Evolutionary conservation across 2,888 invertebrate species (phyloP).

Genomic region (Parelbella ahira): DNA sequence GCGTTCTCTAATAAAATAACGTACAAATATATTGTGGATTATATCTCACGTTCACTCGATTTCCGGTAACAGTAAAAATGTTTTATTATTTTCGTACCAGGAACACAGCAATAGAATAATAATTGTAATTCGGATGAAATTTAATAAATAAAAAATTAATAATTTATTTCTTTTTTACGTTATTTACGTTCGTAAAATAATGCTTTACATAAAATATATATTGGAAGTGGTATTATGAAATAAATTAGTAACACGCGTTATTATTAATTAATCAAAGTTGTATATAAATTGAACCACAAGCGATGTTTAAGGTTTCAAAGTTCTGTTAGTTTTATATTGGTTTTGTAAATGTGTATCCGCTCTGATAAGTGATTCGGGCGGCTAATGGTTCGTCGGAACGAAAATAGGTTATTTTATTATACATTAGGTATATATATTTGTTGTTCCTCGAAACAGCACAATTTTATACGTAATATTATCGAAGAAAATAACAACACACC

Average conservation of each 20-base stretch:
- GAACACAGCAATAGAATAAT: no score
- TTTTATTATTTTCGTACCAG: no score
- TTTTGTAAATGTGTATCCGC: conserved; percentile 45
- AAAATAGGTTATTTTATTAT: conserved; percentile 8
- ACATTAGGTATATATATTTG: conserved; percentile 1
- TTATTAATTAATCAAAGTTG: conserved; percentile 16
- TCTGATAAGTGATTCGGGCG: conserved; percentile 44
- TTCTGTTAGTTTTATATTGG: conserved; percentile 60
- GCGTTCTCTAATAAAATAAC: conserved; percentile 37
- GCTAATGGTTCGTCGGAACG: conserved; percentile 48
- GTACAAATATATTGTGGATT: conserved; percentile 1
- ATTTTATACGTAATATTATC: no score
- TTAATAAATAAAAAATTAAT: no score
- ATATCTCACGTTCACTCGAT: background rate
- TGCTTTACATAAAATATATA: no score
- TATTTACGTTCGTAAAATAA: no score
- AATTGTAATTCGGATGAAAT: conserved; percentile 1
- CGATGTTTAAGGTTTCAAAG: conserved; percentile 62
- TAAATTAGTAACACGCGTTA: no score
- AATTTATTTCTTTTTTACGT: no score
- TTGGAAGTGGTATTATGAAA: no score
- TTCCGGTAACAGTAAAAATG: background rate
- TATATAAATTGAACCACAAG: conserved; percentile 32
- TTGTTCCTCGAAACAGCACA: no score
- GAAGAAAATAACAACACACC: no score